Evolutionary conservation across 2,113 vertebrate genomes (phyloP).

Genomic region (Ptychochromis oligacanthus): DNA sequence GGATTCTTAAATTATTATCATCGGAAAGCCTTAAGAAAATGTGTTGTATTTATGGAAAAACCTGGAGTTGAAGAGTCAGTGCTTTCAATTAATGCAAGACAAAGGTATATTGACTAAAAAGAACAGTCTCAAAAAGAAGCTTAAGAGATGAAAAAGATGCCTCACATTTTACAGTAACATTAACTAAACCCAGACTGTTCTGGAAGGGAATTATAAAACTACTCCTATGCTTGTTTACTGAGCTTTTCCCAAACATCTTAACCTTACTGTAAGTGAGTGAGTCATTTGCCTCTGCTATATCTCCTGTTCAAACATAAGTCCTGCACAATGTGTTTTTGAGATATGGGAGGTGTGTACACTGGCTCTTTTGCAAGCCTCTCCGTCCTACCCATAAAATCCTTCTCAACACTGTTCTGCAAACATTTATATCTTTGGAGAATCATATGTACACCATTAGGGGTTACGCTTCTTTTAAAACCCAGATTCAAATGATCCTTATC

Average conservation of each 20-base stretch:
- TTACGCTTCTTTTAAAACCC: not conserved
- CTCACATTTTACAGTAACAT: not conserved
- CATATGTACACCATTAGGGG: not conserved
- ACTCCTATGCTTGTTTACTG: not conserved
- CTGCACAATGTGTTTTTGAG: not conserved
- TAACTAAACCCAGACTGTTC: not conserved
- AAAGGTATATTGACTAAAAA: not conserved
- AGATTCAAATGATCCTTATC: not conserved
- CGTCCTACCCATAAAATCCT: not conserved
- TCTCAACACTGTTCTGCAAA: not conserved
- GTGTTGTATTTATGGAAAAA: constrained; percentile 16
- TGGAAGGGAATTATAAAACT: not conserved
- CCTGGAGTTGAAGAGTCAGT: not conserved
- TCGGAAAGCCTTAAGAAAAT: not conserved
- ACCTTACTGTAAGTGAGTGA: rapidly evolving
- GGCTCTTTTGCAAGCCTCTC: not conserved
- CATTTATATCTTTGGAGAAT: not conserved
- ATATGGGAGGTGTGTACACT: not conserved
- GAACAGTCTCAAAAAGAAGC: constrained; percentile 5
- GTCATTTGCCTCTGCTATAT: not conserved
- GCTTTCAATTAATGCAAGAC: constrained; percentile 8
- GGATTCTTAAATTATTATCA: not conserved
- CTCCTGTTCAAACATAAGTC: not conserved
- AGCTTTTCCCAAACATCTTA: not conserved
- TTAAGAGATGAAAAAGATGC: not conserved